These are phyloP conservation scores for Diloba caeruleocephala DNA, from an alignment of 2,888 invertebrate species.

Conservation along the genomic window DNA sequence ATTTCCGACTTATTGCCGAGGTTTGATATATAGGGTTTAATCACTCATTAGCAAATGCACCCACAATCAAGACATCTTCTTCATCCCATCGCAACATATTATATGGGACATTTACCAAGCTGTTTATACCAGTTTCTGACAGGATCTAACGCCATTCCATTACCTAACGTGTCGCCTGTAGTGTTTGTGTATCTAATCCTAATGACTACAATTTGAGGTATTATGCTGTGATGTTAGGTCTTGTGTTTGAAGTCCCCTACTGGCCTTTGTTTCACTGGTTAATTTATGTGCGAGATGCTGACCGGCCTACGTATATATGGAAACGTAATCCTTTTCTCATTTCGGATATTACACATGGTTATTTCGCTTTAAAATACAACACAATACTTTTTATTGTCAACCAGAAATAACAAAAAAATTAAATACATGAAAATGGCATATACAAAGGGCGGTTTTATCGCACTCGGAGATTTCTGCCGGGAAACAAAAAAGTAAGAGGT, in stretches of 20 bases:
- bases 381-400: too few species aligned
- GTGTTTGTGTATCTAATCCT: constrained; percentile 40
- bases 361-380: too few species aligned
- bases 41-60: constrained; percentile 20
- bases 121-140: constrained; percentile 1
- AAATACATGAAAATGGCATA: too few species aligned
- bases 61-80: not conserved
- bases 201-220: constrained; percentile 48
- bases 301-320: too few species aligned
- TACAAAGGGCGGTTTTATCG: too few species aligned
- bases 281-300: constrained; percentile 25
- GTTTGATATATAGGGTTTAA: too few species aligned
- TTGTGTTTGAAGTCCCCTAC: constrained; percentile 25
- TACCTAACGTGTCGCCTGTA: constrained; percentile 34
- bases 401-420: too few species aligned
- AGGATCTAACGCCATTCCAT: constrained; percentile 35
- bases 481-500: too few species aligned
- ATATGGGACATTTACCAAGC: not conserved
- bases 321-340: too few species aligned
- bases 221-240: constrained; percentile 27
- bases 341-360: too few species aligned
- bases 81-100: not conserved
- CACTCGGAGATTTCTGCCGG: too few species aligned
- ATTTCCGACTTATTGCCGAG: too few species aligned
- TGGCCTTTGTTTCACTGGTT: constrained; percentile 16